A percentile compares a stretch with the other conserved stretches of the same genome.
Evolutionary conservation across 2,797 vertebrate species (phyloP).

Genomic region (Micromesistius poutassou): DNA sequence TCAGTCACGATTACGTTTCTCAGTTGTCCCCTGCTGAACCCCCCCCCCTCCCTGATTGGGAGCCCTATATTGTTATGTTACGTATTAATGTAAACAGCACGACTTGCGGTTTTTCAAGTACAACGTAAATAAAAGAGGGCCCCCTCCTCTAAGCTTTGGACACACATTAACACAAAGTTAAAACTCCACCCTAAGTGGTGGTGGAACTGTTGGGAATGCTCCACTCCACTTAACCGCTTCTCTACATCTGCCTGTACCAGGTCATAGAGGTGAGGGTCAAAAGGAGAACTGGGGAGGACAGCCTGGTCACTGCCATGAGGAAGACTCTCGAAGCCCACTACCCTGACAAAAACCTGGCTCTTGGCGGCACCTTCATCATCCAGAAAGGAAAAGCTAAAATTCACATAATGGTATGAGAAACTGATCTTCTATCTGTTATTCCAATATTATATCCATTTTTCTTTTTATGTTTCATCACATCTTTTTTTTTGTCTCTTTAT

Average conservation of each 20-base stretch:
- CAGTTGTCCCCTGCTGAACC: not conserved
- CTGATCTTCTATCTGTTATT: not conserved
- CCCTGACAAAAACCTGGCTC: conserved; percentile 83
- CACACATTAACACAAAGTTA: conserved; percentile 16
- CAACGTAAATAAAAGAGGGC: too few relatives aligned
- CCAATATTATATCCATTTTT: not conserved
- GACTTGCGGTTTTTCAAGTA: not conserved
- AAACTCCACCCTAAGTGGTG: too few relatives aligned
- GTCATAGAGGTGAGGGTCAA: conserved; percentile 87
- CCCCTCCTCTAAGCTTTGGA: conserved; percentile 11
- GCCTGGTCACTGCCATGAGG: conserved; percentile 89
- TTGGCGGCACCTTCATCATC: conserved; percentile 92
- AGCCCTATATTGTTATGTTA: conserved; percentile 36
- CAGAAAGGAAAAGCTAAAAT: conserved; percentile 93
- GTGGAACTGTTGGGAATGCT: too few relatives aligned
- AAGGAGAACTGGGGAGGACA: conserved; percentile 83
- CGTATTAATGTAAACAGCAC: conserved; percentile 22
- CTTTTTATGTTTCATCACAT: not conserved
- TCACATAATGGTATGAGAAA: conserved; percentile 86
- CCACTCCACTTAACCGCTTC: not conserved
- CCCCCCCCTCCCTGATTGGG: not conserved
- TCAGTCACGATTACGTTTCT: conserved; percentile 11
- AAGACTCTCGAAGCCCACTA: conserved; percentile 82
- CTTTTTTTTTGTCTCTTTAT: not conserved
- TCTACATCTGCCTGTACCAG: conserved; percentile 55